Base-by-base conservation (phyloP, 2,888 invertebrate species). In the Chymomyza amoena region DNA sequence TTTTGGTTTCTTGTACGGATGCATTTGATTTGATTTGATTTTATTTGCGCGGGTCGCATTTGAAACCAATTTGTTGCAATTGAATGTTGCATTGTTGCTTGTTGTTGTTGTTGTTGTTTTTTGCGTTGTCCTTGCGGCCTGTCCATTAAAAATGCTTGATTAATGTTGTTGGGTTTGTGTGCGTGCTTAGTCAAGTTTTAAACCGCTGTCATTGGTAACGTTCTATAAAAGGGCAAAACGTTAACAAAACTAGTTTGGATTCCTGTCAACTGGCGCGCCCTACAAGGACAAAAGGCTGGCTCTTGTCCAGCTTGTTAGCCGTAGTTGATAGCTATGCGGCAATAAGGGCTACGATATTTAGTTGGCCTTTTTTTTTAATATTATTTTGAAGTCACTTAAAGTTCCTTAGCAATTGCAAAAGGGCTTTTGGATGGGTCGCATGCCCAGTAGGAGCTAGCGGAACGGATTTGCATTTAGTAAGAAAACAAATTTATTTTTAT, bases 41-140 rank as follows among this genome's bases (percentile, higher is more conserved):
- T 25, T 25, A 25, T 25, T 82, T 75, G 60, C 66, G 65, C 56
- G 77, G 63, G 74, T 71, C 72, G 84, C 78, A 75, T 81, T 86
- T 86, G 87, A 88, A 81, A 87, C 81, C 76, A 75, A 88, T 85
- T 88, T 88, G 88, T 77, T 77, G 77, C 72, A 75, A 77, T 75
- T 74, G 77, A 61, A 64, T 75, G 69, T 73, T 64, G 63, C 61
- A 66, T 70, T 76, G 72, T 61, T 62, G 45, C 25, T 39, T 63
- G 68, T 51, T 80, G 68, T 66, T 64, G 54, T 50, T 66, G 65
- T 9, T 52, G 57, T 51, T 61, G 69, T n/a, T n/a, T n/a, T n/a
- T n/a, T n/a, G n/a, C n/a, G n/a, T 56, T 64, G 50, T 16, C 59
- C 54, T 16, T 66, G 56, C 66, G 73, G 73, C 68, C 68, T 75